Evolutionary conservation across 2,797 vertebrate species (phyloP).

Genomic region (Propithecus deckenii): DNA sequence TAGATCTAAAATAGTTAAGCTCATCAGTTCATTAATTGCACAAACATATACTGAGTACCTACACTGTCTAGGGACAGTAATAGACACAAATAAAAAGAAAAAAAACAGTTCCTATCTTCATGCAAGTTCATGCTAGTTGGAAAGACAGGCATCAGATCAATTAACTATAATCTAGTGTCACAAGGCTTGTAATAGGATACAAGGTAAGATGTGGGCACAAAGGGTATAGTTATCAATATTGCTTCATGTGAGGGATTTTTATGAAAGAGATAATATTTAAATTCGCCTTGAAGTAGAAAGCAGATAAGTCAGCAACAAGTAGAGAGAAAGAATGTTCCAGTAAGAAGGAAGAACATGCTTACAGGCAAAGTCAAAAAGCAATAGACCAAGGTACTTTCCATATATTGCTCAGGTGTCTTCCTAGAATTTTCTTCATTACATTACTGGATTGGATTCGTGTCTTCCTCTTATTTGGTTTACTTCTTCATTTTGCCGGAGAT

Average conservation of each 20-base stretch:
- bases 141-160: background rate
- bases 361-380: background rate
- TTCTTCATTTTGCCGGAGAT: background rate
- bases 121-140: background rate
- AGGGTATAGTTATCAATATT: background rate
- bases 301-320: background rate
- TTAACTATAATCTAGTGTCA: background rate
- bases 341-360: background rate
- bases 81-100: background rate
- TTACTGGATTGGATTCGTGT: background rate
- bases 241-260: background rate
- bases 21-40: background rate
- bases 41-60: background rate
- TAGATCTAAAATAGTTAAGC: background rate
- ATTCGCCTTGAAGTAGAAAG: background rate
- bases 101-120: background rate
- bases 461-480: conserved; percentile 23
- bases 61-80: background rate
- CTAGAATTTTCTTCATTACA: background rate
- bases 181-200: background rate
- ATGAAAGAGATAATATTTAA: background rate
- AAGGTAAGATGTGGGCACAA: background rate
- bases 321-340: background rate
- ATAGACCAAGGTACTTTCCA: background rate
- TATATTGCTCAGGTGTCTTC: background rate